Base-by-base conservation (phyloP, 1,140 invertebrate genomes). In the Leptopilina clavipes region DNA sequence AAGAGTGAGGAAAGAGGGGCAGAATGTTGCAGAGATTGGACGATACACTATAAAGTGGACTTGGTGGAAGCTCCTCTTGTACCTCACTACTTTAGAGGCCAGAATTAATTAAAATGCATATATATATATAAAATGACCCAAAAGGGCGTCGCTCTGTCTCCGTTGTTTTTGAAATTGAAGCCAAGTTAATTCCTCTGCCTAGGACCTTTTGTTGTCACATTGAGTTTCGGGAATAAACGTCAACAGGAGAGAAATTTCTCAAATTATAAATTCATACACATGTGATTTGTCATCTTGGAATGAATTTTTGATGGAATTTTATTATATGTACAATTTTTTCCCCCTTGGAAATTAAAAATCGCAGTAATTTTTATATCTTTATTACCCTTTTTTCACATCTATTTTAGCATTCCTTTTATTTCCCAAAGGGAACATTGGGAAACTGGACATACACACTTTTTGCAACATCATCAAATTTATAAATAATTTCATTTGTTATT, bases 61-160 rank as follows among this genome's bases (percentile, higher is more conserved):
- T 74, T 76, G 59, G 52, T 71, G 44, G 65, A 31, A 71, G 70
- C 74, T 70, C 76, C 79, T 79, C 82, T 80, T 82, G 79, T 80
- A 82, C 77, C 82, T 82, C 80, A 79, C 77, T 82, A 77, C 74
- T 83, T 83, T 75, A 25, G 73, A 76, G 77, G 75, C 77, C 79
- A 71, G 81, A 84, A 87, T 86, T 88, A 86, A 85, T 86, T 86
- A 85, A 84, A 84, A 84, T 84, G 79, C 81, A 84, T 82, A n/a
- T n/a, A n/a, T n/a, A n/a, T n/a, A n/a, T n/a, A 82, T 83, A 80
- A 83, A 87, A 86, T 82, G 79, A 85, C 78, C 79, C 75, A 74
- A 78, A 73, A 71, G 73, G 52, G 56, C 74, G 31, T 17, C 25
- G 8, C 54, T 52, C 71, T 37, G 44, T 37, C 37, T 22, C 56